Base-by-base conservation (phyloP, 2,888 invertebrate genomes). In the Lasioglossum marginatum region DNA sequence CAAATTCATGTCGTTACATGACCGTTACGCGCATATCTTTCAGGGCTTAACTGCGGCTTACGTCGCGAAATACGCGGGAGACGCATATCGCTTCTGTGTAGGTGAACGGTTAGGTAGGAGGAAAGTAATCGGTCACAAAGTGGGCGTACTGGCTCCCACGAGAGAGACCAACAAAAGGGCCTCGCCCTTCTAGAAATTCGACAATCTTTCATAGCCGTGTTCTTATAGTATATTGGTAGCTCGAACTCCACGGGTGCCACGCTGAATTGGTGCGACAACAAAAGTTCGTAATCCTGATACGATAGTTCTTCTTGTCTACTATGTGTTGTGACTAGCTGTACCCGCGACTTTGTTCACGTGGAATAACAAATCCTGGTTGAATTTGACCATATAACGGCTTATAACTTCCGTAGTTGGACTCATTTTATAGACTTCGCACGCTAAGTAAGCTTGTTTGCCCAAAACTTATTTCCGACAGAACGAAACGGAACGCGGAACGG, bases 1-100 rank as follows among this genome's bases (percentile, higher is more conserved):
- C 89, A 89, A 89, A 89, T 89, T 87, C 85, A 73, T 78, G 83
- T 89, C 85, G 89, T 89, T 89, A 89, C 80, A 73, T 79, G 77
- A 80, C 72, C 48, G 82, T 82, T 66, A 78, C 74, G 82, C 74
- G 79, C 80, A 77, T 83, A 87, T 82, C 82, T 81, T 81, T 89
- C 81, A n/a, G 72, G 74, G 74, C 78, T 89, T 89, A 89, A 87
- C 83, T 77, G 73, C 81, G 72, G 83, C 87, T 89, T 87, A 89
- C 74, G 57, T 60, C 72, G 80, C 82, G 70, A 85, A 81, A 87
- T 83, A 82, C 70, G 71, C 82, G 70, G 79, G 77, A 87, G 82
- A 80, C 70, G 66, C 79, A 68, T 66, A 68, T 73, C 66, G 72
- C 82, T 37, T 40, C 27, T 57, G 60, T 73, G 81, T 75, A 79